Conservation (phyloP, 2,888 invertebrate genomes). For the Venusia cambrica region DNA sequence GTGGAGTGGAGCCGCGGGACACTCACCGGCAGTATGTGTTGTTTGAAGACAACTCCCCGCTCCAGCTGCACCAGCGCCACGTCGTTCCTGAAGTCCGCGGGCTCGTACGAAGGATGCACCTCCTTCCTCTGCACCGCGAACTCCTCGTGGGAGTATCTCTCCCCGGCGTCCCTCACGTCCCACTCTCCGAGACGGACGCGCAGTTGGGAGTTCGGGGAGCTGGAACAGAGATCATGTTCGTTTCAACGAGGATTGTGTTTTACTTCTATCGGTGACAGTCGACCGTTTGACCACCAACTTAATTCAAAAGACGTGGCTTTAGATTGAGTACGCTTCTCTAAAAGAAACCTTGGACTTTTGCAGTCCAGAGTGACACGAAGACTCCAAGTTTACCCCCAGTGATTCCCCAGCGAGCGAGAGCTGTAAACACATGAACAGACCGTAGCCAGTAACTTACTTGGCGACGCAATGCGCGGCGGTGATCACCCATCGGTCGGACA, state of each 20-base stretch:
- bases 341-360: no score
- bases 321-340: no score
- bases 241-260: no score
- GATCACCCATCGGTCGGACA: constrained; percentile 95
- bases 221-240: constrained; percentile 69
- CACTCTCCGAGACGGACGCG: constrained; percentile 95
- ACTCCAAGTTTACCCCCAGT: no score
- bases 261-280: no score
- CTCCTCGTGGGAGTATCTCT: constrained; percentile 92
- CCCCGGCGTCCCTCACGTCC: constrained; percentile 93
- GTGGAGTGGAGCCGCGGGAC: no score
- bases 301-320: not conserved
- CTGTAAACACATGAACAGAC: no score
- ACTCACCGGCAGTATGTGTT: constrained; percentile 91
- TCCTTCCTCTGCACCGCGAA: constrained; percentile 93
- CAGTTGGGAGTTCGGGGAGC: constrained; percentile 93
- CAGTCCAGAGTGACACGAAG: no score
- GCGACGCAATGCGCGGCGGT: constrained; percentile 96
- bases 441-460: constrained; percentile 88
- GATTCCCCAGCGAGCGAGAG: no score
- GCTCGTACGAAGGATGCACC: constrained; percentile 94
- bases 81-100: constrained; percentile 95
- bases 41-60: constrained; percentile 91
- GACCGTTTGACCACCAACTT: no score
- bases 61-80: constrained; percentile 91